These are phyloP conservation scores for Naja naja DNA, from an alignment of 2,113 vertebrate genomes.

Conservation along the genomic window DNA sequence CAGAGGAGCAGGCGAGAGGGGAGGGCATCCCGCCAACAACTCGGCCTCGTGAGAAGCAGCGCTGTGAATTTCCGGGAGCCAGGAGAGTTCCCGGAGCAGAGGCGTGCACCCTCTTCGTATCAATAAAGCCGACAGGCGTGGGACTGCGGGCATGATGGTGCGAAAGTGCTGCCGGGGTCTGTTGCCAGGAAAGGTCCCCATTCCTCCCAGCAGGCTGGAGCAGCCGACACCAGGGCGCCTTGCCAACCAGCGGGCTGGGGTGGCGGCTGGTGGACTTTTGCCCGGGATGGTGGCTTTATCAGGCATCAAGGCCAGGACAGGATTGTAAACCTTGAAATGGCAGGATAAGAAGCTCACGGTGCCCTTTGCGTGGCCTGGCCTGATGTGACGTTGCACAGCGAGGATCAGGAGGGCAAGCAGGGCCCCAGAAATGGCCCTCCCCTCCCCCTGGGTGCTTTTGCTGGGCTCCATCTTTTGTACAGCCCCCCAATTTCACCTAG, in stretches of 20 bases:
- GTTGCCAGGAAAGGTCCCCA: not conserved
- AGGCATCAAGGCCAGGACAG: not conserved
- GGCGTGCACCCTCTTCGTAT: not conserved
- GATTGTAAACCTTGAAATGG: slow-evolving; percentile 14
- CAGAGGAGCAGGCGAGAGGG: not conserved
- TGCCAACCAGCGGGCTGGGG: too few species aligned
- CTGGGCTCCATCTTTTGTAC: not conserved
- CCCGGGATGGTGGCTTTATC: not conserved
- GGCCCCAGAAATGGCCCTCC: too few species aligned
- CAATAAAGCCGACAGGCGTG: not conserved
- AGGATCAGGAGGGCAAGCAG: not conserved
- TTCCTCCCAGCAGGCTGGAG: too few species aligned
- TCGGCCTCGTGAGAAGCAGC: not conserved
- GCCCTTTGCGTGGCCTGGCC: not conserved
- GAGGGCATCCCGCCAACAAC: not conserved
- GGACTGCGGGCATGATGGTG: not conserved
- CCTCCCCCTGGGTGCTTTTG: rapidly evolving
- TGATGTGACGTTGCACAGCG: not conserved
- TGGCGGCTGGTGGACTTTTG: not conserved
- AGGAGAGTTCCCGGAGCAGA: not conserved
- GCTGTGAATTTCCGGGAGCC: not conserved
- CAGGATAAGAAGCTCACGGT: not conserved
- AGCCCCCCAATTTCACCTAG: not conserved
- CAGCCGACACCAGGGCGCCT: rapidly evolving
- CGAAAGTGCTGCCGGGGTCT: too few species aligned